Base-by-base conservation (phyloP, 2,797 vertebrate genomes). In the Periophthalmus magnuspinnatus region DNA sequence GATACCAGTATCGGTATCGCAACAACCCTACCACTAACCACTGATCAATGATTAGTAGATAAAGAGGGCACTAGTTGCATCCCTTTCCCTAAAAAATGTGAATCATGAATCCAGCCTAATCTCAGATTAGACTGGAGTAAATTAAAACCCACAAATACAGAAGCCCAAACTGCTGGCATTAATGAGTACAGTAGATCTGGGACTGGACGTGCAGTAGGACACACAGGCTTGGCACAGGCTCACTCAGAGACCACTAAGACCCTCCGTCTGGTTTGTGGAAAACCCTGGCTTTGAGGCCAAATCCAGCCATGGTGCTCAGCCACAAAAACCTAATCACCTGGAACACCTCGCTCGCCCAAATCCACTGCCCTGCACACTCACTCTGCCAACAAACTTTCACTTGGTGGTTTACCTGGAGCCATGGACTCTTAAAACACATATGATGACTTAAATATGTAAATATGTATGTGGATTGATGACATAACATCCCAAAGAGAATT, bases 251-350 rank as follows among this genome's bases (percentile, higher is more conserved):
- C 66, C 70, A 41, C 55, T 62, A 65, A 79, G 70, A 69, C 62
- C 24, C 33, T 74, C 76, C 76, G 24, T 82, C 78, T 84, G 81
- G 67, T 85, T 73, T 50, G 24, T 16, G 17, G 65, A 19, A 65
- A 21, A 65, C 28, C 55, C 67, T 1, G 0, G 68, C 64, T 70
- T 74, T 58, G 52, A 59, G 69, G 5, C 63, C 62, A 79, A 80
- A 81, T 70, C 68, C 56, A 69, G 74, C 38, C 14, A 17, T 70
- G 69, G 68, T 65, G 72, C 55, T 73, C 32, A 14, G 67, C 19
- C 58, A 69, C 36, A 64, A 70, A n/a, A 24, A 65, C 21, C 65
- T 13, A 5, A 55, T 67, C 65, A 61, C 24, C 68, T 45, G 62
- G 32, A 61, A 60, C 57, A 33, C 14, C 57, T 32, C 8, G 3